Evolutionary conservation across 2,888 invertebrate genomes (phyloP), one percentile per base, ranked within the genome.

Genomic region (Tenthredo amoena): DNA sequence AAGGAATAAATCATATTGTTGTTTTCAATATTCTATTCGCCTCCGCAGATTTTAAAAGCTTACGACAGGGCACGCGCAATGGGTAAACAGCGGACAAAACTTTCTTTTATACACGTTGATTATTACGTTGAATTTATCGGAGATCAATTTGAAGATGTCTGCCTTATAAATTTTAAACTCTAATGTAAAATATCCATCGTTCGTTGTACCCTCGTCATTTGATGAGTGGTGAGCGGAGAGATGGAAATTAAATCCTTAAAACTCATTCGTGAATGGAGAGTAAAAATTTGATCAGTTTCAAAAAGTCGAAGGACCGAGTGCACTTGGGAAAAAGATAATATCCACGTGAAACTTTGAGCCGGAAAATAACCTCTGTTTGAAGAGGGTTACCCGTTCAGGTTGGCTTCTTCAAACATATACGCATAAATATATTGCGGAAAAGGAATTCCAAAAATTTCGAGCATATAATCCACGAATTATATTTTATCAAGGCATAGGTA

Each of bases 1-100:
- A 62, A 81, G 62, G 62, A 62, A 81, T 81, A 81, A 62, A 81
- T 81, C 81, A 62, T 77, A 77, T 62, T 62, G 81, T 40, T 81
- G 81, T 62, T 58, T 62, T 62, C 81, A 81, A 62, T 62, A 62
- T 81, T 81, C 50, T 21, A 81, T 81, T 58, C 40, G 26, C 40
- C n/a, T 21, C 40, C 40, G 7, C 7, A 12, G 62, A 26, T 40
- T 58, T 62, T 18, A 50, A 37, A 74, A 12, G 43, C 74, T 31
- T 9, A 21, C 18, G 26, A 26, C 43, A 50, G 47, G 10, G 77
- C 47, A 55, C 7, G 34, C 50, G 47, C 5, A 6, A n/a, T 12
- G 31, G 47, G 34, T 77, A 55, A 77, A 34, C n/a, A 6, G 15
- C 15, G 26, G n/a, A 55, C 31, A 77, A 77, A 55, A 68, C 34